These are phyloP conservation scores for Adela reaumurella DNA, from an alignment of 2,888 invertebrate species.

Conservation along the genomic window DNA sequence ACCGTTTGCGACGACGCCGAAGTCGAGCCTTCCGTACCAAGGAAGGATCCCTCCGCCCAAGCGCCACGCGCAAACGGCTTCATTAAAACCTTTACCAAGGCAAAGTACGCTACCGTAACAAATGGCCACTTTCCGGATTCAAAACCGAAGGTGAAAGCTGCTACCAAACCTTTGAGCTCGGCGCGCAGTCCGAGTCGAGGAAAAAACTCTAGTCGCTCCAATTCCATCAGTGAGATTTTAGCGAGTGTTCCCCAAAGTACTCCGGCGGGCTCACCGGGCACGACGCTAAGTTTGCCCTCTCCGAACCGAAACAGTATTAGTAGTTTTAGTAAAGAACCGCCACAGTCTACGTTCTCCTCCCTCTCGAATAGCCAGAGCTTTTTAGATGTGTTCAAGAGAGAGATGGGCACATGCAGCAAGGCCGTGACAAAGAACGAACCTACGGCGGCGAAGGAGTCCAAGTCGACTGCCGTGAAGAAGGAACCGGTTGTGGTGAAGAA, in stretches of 20 bases:
- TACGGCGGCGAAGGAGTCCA: no score
- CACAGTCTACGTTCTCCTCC: background rate
- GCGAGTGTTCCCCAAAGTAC: constrained; percentile 19
- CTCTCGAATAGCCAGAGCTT: constrained; percentile 21
- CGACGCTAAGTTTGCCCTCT: constrained; percentile 15
- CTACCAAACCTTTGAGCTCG: constrained; percentile 34
- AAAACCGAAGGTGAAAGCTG: constrained; percentile 21
- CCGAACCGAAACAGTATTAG: constrained; percentile 36
- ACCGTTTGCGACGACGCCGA: constrained; percentile 30
- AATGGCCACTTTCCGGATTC: constrained; percentile 1
- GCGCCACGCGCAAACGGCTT: background rate
- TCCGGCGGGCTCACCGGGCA: constrained; percentile 23
- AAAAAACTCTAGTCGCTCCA: constrained; percentile 21
- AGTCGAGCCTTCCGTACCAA: background rate
- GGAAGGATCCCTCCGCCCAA: no score
- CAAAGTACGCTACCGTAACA: constrained; percentile 5
- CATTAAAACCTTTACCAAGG: constrained; percentile 14
- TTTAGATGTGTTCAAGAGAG: constrained; percentile 48
- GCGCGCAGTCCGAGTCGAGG: constrained; percentile 22
- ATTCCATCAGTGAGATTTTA: constrained; percentile 14
- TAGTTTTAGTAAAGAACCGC: constrained; percentile 25
- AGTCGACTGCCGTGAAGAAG: constrained; percentile 20
- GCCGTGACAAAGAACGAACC: background rate
- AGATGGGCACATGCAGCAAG: constrained; percentile 17
- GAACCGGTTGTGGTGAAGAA: constrained; percentile 22